These are phyloP conservation scores for Trachops cirrhosus DNA, from an alignment of 2,797 vertebrate genomes.

Conservation along the genomic window DNA sequence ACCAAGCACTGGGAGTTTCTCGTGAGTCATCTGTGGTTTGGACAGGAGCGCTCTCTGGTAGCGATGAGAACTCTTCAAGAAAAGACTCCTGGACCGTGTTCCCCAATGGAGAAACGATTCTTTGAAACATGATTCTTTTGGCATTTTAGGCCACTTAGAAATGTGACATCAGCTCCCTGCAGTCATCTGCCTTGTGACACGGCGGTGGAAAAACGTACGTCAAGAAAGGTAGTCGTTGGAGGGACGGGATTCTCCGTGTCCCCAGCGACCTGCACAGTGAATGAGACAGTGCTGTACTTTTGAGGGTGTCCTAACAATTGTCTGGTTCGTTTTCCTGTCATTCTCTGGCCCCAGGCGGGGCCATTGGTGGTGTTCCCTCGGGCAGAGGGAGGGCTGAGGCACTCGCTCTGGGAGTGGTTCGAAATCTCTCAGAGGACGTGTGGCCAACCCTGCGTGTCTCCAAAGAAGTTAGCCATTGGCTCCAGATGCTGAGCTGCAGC, in stretches of 20 bases:
- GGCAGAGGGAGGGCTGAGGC: not conserved
- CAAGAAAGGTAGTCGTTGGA: not conserved
- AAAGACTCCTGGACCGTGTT: not conserved
- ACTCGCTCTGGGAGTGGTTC: not conserved
- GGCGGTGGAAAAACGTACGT: not conserved
- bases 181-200: constrained; percentile 15
- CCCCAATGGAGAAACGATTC: not conserved
- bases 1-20: not conserved
- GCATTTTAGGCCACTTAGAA: constrained; percentile 43
- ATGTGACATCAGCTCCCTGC: constrained; percentile 14
- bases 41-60: not conserved
- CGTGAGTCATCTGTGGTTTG: not conserved
- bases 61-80: not conserved
- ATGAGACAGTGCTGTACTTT: not conserved
- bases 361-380: not conserved
- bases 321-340: not conserved
- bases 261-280: constrained; percentile 15
- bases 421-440: constrained; percentile 34
- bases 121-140: constrained; percentile 45
- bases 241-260: not conserved
- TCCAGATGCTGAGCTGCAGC: not conserved
- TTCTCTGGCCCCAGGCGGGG: not conserved
- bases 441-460: constrained; percentile 6
- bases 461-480: not conserved
- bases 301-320: not conserved